A percentile compares a stretch with the other conserved stretches of the same genome.
Conservation (phyloP, 2,113 vertebrate species). For the Pseudopodoces humilis region DNA sequence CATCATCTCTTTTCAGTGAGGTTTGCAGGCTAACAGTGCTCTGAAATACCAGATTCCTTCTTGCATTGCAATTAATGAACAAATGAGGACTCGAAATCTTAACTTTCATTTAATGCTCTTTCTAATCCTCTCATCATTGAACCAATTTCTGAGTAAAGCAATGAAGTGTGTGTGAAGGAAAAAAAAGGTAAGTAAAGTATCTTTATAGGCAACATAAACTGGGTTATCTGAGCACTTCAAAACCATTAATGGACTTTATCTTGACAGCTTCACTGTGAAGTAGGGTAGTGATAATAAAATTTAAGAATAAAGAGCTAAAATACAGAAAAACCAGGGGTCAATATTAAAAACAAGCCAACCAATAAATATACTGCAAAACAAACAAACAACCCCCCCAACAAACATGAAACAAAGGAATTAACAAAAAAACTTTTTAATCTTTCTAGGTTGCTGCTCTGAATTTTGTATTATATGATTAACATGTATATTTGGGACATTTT, state of each 20-base stretch:
- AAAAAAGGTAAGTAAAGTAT: not conserved
- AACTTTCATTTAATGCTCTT: not conserved
- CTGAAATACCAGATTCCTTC: not conserved
- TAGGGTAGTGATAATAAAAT: not conserved
- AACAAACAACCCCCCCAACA: accelerated
- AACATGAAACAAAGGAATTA: not conserved
- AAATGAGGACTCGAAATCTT: not conserved
- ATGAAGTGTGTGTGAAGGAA: not conserved
- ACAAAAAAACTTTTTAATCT: not conserved
- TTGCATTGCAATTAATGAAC: not conserved
- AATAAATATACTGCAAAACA: not conserved
- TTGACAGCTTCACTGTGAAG: not conserved
- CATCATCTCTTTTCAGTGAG: not conserved
- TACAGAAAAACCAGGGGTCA: not conserved
- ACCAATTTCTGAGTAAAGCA: not conserved
- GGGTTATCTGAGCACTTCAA: not conserved
- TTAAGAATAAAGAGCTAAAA: not conserved
- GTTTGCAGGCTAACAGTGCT: not conserved
- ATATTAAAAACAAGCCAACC: not conserved
- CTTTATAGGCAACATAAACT: not conserved
- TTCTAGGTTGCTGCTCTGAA: not conserved
- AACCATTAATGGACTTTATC: not conserved
- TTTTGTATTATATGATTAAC: not conserved
- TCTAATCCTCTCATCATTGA: not conserved
- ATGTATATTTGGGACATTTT: not conserved